These are phyloP conservation scores for Automeris io DNA, from an alignment of 2,888 invertebrate species.

Conservation along the genomic window DNA sequence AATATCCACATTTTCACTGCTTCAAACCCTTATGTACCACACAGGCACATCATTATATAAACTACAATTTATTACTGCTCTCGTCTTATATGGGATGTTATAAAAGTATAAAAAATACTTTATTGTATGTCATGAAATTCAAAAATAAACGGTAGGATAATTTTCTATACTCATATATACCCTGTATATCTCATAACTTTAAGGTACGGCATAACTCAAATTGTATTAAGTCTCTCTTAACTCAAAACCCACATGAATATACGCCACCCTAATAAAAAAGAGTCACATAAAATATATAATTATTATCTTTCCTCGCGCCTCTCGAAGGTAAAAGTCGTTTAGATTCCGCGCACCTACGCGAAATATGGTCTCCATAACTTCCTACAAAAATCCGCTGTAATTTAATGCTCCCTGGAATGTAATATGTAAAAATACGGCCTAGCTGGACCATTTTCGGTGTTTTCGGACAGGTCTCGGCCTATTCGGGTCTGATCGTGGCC, in stretches of 20 bases:
- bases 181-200: too few relatives aligned
- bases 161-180: too few relatives aligned
- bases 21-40: conserved; percentile 12
- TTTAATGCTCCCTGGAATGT: conserved; percentile 62
- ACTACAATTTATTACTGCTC: too few relatives aligned
- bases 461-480: conserved; percentile 46
- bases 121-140: too few relatives aligned
- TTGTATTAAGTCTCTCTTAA: neutral
- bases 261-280: conserved; percentile 35
- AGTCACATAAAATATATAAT: conserved; percentile 48
- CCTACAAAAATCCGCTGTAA: conserved; percentile 56
- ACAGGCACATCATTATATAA: too few relatives aligned
- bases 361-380: conserved; percentile 68
- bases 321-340: conserved; percentile 50
- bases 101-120: too few relatives aligned
- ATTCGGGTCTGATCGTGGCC: conserved; percentile 54
- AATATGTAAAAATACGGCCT: conserved; percentile 66
- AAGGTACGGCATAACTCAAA: too few relatives aligned
- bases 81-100: too few relatives aligned
- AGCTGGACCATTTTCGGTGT: conserved; percentile 41
- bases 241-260: conserved; percentile 29
- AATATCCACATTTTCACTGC: conserved; percentile 25
- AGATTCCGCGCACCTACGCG: conserved; percentile 51
- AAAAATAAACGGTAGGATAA: too few relatives aligned
- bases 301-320: conserved; percentile 46